These are phyloP conservation scores for Saccopteryx bilineata DNA, from an alignment of 2,113 vertebrate species.

Conservation along the genomic window DNA sequence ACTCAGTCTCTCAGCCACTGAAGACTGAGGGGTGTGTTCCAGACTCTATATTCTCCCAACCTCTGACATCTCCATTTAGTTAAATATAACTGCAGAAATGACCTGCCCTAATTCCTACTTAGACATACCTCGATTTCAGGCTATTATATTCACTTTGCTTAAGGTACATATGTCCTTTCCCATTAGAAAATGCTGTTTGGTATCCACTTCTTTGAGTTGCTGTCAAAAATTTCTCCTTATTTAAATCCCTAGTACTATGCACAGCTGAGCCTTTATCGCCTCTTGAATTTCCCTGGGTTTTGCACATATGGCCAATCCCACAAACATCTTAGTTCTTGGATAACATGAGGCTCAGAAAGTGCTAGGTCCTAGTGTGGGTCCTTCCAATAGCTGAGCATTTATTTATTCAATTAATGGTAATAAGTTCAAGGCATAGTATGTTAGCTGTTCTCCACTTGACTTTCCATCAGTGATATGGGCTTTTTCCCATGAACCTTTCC, in stretches of 20 bases:
- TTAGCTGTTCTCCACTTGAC: background rate
- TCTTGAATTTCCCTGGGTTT: background rate
- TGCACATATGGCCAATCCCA: background rate
- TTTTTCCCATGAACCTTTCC: background rate
- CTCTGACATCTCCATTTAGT: background rate
- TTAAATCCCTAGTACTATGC: background rate
- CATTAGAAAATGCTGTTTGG: background rate
- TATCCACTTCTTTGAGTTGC: background rate
- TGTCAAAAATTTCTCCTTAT: background rate
- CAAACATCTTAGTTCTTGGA: background rate
- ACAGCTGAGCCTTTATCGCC: background rate
- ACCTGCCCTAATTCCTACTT: background rate
- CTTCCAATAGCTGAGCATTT: background rate
- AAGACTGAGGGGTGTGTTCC: background rate
- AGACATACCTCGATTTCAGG: background rate
- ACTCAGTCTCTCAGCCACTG: background rate
- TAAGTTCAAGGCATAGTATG: background rate
- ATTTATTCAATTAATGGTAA: background rate
- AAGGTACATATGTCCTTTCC: background rate
- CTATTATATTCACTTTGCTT: background rate
- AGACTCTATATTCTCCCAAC: background rate
- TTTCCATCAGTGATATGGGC: background rate
- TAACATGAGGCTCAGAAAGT: background rate
- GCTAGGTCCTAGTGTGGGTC: background rate
- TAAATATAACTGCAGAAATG: background rate